These are phyloP conservation scores for Achroia grisella DNA, from an alignment of 1,140 invertebrate genomes.

Conservation along the genomic window DNA sequence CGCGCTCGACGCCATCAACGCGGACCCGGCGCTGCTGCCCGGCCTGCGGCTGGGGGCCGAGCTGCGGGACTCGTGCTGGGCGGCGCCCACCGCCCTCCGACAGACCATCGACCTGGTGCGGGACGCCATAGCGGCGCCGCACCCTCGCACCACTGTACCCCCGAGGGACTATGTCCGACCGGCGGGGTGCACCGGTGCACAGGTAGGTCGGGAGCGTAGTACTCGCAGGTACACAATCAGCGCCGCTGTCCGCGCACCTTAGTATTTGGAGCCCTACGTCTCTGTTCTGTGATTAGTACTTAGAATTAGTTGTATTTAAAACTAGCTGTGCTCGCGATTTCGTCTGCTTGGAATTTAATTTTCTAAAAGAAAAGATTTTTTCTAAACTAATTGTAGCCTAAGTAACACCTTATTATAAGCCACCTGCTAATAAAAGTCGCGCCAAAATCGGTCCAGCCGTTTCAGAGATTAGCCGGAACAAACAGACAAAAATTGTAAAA, in stretches of 20 bases:
- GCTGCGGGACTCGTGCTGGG: conserved; percentile 31
- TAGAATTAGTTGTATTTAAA: too few relatives aligned
- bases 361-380: too few relatives aligned
- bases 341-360: too few relatives aligned
- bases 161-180: not conserved
- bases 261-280: too few relatives aligned
- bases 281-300: too few relatives aligned
- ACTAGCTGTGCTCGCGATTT: too few relatives aligned
- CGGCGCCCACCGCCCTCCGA: conserved; percentile 23
- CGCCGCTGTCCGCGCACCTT: too few relatives aligned
- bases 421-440: too few relatives aligned
- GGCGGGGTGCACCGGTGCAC: not conserved
- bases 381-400: not conserved
- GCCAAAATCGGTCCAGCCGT: too few relatives aligned
- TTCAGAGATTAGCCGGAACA: too few relatives aligned
- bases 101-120: conserved; percentile 29
- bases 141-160: not conserved
- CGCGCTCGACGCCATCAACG: conserved; percentile 83
- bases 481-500: too few relatives aligned
- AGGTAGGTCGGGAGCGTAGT: not conserved
- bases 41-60: conserved; percentile 27
- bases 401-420: not conserved
- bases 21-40: conserved; percentile 65
- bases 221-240: not conserved
- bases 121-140: conserved; percentile 17